A percentile compares a stretch with the other conserved stretches of the same genome.
Conservation (phyloP, 1,140 invertebrate species). For the Drosophila jambulina region DNA sequence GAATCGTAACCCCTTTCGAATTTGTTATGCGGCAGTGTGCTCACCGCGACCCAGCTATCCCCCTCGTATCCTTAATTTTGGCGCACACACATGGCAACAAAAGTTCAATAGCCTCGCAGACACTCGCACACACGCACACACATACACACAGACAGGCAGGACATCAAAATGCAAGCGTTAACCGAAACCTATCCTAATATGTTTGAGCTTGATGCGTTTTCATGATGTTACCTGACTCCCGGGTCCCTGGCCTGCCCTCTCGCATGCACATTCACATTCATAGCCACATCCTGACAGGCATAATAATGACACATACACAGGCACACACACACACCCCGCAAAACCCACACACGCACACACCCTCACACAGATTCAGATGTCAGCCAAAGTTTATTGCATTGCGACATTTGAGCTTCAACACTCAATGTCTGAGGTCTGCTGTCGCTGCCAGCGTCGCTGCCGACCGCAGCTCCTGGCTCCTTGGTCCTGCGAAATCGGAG, state of each 20-base stretch:
- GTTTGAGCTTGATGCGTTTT: constrained; percentile 82
- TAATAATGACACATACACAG: constrained; percentile 70
- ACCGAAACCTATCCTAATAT: constrained; percentile 83
- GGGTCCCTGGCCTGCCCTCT: constrained; percentile 44
- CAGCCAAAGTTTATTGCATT: constrained; percentile 78
- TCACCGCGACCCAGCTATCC: background rate
- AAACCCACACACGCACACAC: constrained; percentile 22
- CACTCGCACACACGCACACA: background rate
- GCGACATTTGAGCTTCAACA: constrained; percentile 83
- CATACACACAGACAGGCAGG: constrained; percentile 4
- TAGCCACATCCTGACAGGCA: constrained; percentile 57
- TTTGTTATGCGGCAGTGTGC: constrained; percentile 44
- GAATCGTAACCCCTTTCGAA: constrained; percentile 32
- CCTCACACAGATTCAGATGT: constrained; percentile 42
- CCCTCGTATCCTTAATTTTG: constrained; percentile 36
- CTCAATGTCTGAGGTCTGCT: constrained; percentile 78
- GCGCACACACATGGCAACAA: constrained; percentile 53
- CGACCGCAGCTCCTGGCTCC: constrained; percentile 32
- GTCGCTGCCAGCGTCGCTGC: constrained; percentile 37
- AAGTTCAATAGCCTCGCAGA: constrained; percentile 71
- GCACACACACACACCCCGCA: constrained; percentile 26
- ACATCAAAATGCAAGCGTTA: constrained; percentile 81
- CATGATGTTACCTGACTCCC: constrained; percentile 77
- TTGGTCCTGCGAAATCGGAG: constrained; percentile 54
- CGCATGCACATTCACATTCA: constrained; percentile 12